Base-by-base conservation (phyloP, 2,113 vertebrate genomes). In the Petroica traversi region DNA sequence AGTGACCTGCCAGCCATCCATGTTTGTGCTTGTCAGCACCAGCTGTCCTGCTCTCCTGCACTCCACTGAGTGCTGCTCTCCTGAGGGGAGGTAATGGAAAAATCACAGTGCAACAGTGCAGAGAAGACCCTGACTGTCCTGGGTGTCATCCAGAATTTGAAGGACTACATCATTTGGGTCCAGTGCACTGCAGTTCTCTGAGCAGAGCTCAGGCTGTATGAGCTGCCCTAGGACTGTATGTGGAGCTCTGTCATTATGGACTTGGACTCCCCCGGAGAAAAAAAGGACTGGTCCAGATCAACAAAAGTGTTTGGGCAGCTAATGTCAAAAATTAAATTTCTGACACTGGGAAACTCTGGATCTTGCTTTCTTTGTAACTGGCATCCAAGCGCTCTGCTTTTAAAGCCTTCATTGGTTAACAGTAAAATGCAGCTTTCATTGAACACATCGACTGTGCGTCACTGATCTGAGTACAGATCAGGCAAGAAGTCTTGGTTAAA, bases 381-480 rank as follows among this genome's bases (percentile, higher is more conserved):
- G 43, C 23, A 80, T 52, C 25, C 36, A 93, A 74, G 55, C 22
- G 16, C 5, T 55, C 36, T 75, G 62, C 45, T 76, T 61, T 68
- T 80, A 77, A 89, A 66, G 14, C 23, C 12, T 40, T 71, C 20
- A 22, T 6, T 58, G 18, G 51, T 77, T 80, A 74, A 46, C 2
- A 14, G 26, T 26, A 48, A 88, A 89, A 38, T 45, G 12, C 38
- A 69, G 41, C 34, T 82, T 59, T 43, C 28, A 46, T 45, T 66
- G 61, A 74, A 69, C 20, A 14, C 1, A 1, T 84, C 14, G n/a
- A 45, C 29, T 1, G 0, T 48, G 41, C 0, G 0, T 63, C 45
- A 57, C 4, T 85, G 66, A 43, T 79, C 38, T 67, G 55, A 74
- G 33, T 34, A 57, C 29, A 80, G 72, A 84, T 72, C 25, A 64